A percentile compares a stretch with the other conserved stretches of the same genome.
Evolutionary conservation across 2,797 vertebrate species (phyloP).

Genomic region (Fistularia tabacaria): DNA sequence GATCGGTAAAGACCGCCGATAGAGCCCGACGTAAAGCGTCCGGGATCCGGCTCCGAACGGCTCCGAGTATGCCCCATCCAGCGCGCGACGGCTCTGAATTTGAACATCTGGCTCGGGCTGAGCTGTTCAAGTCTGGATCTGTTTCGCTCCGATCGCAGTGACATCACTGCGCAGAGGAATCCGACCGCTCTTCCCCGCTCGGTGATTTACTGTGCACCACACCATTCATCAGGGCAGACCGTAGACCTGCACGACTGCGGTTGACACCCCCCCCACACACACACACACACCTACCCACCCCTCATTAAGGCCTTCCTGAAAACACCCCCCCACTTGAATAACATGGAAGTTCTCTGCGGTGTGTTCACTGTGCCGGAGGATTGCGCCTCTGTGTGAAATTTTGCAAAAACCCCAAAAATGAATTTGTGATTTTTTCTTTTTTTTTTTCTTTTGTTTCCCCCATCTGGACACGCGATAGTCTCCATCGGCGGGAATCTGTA

Average conservation of each 20-base stretch:
- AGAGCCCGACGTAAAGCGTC: slow-evolving; percentile 14
- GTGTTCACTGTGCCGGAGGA: too few relatives aligned
- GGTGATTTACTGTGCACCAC: slow-evolving; percentile 69
- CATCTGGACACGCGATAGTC: background rate
- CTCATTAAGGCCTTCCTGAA: slow-evolving; percentile 54
- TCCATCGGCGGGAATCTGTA: slow-evolving; percentile 9
- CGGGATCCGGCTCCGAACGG: slow-evolving; percentile 8
- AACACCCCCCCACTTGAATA: slow-evolving; percentile 24
- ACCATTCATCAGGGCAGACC: slow-evolving; percentile 66
- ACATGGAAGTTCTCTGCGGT: slow-evolving; percentile 10
- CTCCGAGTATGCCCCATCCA: slow-evolving; percentile 28
- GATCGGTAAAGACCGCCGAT: background rate
- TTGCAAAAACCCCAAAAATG: too few relatives aligned
- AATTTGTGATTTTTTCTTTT: too few relatives aligned
- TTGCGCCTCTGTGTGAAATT: too few relatives aligned
- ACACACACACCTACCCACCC: slow-evolving; percentile 29
- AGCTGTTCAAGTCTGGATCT: slow-evolving; percentile 78
- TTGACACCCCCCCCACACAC: slow-evolving; percentile 57
- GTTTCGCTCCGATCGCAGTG: slow-evolving; percentile 69
- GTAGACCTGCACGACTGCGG: slow-evolving; percentile 40
- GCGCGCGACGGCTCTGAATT: slow-evolving; percentile 41
- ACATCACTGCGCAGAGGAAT: slow-evolving; percentile 76
- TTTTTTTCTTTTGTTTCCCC: too few relatives aligned
- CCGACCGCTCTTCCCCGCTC: slow-evolving; percentile 54
- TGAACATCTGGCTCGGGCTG: slow-evolving; percentile 73